Evolutionary conservation across 92 coral and sea anemone species (phyloP).

Genomic region (Epizoanthus fatuus): DNA sequence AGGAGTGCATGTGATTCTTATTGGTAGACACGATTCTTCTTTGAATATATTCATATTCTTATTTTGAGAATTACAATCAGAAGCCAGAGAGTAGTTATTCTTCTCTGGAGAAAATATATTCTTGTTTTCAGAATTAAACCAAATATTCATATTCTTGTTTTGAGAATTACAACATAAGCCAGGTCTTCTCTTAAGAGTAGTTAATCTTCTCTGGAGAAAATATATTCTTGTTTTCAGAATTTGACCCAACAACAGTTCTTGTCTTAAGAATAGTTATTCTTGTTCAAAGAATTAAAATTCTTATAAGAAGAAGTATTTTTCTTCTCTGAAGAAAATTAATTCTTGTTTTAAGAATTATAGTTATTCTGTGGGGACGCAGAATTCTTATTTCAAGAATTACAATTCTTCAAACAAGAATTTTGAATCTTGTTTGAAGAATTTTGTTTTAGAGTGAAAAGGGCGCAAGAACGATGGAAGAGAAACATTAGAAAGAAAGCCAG

Average conservation of each 20-base stretch:
- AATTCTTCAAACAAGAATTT: constrained; percentile 28
- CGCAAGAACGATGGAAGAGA: background rate
- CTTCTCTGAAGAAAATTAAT: constrained; percentile 13
- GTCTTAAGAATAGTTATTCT: constrained; percentile 37
- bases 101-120: background rate
- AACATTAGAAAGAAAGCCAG: background rate
- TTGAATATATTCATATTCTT: constrained; percentile 11
- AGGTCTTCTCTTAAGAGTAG: constrained; percentile 13
- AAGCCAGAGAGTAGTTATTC: constrained; percentile 4
- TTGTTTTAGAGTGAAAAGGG: background rate
- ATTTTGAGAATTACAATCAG: constrained; percentile 10
- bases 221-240: constrained; percentile 15
- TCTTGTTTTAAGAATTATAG: constrained; percentile 28
- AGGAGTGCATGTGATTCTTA: constrained; percentile 1
- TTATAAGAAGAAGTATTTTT: constrained; percentile 20
- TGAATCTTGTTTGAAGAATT: no score
- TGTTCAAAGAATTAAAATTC: constrained; percentile 10
- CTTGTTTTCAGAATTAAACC: constrained; percentile 18
- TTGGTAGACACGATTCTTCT: background rate
- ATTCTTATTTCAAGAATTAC: constrained; percentile 1
- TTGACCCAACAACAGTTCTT: constrained; percentile 44
- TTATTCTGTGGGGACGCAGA: constrained; percentile 45
- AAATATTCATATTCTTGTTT: constrained; percentile 11
- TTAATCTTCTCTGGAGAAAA: constrained; percentile 8
- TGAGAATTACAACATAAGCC: constrained; percentile 6